Conservation (phyloP, 2,888 invertebrate species). For the Tortricodes alternella region DNA sequence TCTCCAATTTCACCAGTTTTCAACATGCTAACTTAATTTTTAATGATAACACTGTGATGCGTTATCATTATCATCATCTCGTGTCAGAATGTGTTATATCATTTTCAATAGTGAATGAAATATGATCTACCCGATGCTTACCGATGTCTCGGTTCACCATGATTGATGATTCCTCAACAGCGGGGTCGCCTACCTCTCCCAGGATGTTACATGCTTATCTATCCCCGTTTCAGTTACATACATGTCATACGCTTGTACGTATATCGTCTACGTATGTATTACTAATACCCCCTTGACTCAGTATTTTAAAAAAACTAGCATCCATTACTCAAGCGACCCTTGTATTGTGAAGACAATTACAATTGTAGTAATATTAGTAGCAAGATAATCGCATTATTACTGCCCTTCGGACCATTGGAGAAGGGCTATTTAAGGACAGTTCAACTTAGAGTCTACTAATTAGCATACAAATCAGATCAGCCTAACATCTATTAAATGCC, state of each 20-base stretch:
- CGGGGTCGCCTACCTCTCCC: slow-evolving; percentile 61
- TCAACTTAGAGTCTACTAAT: slow-evolving; percentile 40
- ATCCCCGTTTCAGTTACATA: slow-evolving; percentile 64
- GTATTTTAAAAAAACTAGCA: too few relatives aligned
- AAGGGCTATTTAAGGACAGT: slow-evolving; percentile 24
- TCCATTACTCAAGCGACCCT: too few relatives aligned
- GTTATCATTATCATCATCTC: slow-evolving; percentile 4
- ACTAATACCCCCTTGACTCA: too few relatives aligned
- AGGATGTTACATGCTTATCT: slow-evolving; percentile 51
- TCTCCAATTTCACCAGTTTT: too few relatives aligned
- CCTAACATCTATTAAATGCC: slow-evolving; percentile 44
- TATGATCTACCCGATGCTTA: slow-evolving; percentile 59
- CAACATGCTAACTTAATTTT: too few relatives aligned
- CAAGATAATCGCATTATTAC: slow-evolving; percentile 23
- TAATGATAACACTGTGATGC: too few relatives aligned
- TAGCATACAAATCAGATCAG: slow-evolving; percentile 63
- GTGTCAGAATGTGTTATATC: slow-evolving; percentile 42
- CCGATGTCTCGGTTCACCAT: slow-evolving; percentile 52
- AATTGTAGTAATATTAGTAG: slow-evolving; percentile 12
- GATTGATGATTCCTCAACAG: slow-evolving; percentile 80
- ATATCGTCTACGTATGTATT: background rate
- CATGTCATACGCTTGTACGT: slow-evolving; percentile 40
- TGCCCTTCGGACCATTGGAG: slow-evolving; percentile 15
- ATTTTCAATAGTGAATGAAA: slow-evolving; percentile 60
- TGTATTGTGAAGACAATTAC: slow-evolving; percentile 15